phyloP scores from a whole-genome alignment of 2,113 vertebrate genomes.

The Catharus fuscescens region DNA sequence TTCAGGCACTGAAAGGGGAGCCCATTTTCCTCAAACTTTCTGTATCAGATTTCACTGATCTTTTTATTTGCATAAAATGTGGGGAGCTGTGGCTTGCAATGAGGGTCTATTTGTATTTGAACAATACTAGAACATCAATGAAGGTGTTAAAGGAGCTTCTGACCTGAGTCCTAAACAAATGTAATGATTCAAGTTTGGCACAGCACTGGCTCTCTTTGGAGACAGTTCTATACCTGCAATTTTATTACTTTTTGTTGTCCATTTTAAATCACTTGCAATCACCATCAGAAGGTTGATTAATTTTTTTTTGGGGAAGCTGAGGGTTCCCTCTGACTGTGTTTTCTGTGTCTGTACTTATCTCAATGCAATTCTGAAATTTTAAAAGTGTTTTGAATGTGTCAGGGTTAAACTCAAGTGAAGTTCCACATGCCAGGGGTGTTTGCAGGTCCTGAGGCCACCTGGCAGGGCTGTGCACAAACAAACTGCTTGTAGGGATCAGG shows the following conservation, averaged over 20 bases:
- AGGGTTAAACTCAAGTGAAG: neutral
- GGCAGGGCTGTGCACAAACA: neutral
- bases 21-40: neutral
- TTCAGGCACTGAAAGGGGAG: neutral
- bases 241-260: neutral
- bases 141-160: neutral
- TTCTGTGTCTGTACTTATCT: neutral
- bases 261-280: neutral
- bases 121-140: neutral
- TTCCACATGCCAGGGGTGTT: neutral
- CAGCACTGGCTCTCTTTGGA: neutral
- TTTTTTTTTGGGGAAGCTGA: neutral
- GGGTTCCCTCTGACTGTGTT: neutral
- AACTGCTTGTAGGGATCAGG: neutral
- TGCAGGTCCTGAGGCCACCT: neutral
- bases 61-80: neutral
- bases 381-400: too few species aligned
- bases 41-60: neutral
- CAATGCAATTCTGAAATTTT: neutral
- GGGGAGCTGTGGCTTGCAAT: neutral
- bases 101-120: neutral
- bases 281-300: neutral
- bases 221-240: neutral
- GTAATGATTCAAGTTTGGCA: neutral
- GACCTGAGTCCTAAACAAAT: neutral